Base-by-base conservation (phyloP, 2,888 invertebrate genomes). In the Allygus modestus region DNA sequence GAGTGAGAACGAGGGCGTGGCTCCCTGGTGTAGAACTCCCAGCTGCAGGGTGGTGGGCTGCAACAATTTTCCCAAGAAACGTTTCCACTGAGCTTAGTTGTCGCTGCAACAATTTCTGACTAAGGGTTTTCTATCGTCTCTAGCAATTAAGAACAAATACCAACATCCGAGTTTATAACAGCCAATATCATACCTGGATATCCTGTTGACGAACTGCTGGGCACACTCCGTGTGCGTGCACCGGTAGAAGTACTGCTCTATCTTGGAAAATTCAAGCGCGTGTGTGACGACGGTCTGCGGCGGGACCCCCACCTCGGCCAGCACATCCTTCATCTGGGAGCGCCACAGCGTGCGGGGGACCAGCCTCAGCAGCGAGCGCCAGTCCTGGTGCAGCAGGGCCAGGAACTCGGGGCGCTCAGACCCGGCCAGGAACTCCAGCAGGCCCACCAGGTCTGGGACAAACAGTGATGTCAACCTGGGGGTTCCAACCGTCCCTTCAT, bases 241-340 rank as follows among this genome's bases (percentile, higher is more conserved):
- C n/a, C 92, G 91, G 89, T 96, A 96, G 89, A 95, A 95, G 87
- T 94, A 93, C 85, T 93, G 93, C 89, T 96, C 96, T 0, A 96
- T 92, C 4, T 95, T 94, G n/a, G 94, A 93, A 88, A 96, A 94
- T 58, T 92, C 91, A 65, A 95, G 88, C 90, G 92, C 92, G 89
- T 94, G 93, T 7, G 93, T 89, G 65, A 91, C 87, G 83, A 93
- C 91, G 0, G 91, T 91, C 89, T 94, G 94, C n/a, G 91, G 90
- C 0, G 95, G 95, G 85, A 96, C 92, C 75, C 92, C 91, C 73
- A 95, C 92, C 90, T 96, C 94, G 86, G 94, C 91, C 54, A 93
- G 88, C 0, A 96, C 94, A 89, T 94, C 93, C 5, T 90, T 90
- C 90, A 96, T 96, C 51, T 93, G 91, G 15, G 94, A 94, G 77